These are phyloP conservation scores for Drosophila acutilabella DNA, from an alignment of 2,888 invertebrate species.

Conservation along the genomic window DNA sequence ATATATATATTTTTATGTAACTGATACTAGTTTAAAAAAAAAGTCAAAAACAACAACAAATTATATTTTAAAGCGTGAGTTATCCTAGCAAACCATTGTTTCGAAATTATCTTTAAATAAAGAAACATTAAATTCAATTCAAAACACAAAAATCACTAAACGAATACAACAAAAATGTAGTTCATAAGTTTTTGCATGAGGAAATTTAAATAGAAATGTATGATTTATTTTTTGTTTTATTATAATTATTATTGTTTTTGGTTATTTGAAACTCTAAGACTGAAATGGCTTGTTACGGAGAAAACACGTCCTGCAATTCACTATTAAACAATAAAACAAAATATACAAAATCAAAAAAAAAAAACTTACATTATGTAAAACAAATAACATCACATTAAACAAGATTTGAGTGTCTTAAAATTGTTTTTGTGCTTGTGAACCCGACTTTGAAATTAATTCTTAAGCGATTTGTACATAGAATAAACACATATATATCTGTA, in stretches of 20 bases:
- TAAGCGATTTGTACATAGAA: conserved; percentile 59
- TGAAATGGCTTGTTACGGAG: conserved; percentile 83
- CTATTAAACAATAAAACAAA: conserved; percentile 37
- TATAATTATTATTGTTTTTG: conserved; percentile 51
- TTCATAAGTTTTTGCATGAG: conserved; percentile 53
- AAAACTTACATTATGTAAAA: conserved; percentile 33
- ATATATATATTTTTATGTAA: conserved; percentile 26
- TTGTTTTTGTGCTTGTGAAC: conserved; percentile 62
- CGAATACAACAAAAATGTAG: conserved; percentile 54
- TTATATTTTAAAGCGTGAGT: conserved; percentile 53
- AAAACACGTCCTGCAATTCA: conserved; percentile 70
- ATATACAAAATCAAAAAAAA: conserved; percentile 39
- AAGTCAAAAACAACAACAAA: conserved; percentile 34
- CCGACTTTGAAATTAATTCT: conserved; percentile 60
- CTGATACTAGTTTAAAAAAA: conserved; percentile 71
- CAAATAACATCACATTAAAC: conserved; percentile 47
- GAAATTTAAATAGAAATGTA: conserved; percentile 38
- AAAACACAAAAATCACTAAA: conserved; percentile 32
- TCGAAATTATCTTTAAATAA: conserved; percentile 67
- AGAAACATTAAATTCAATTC: conserved; percentile 35
- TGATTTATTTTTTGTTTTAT: conserved; percentile 18
- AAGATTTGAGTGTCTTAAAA: conserved; percentile 42
- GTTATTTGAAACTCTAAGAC: conserved; percentile 84
- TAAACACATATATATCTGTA: conserved; percentile 23
- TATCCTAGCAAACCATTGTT: conserved; percentile 79